phyloP scores from a whole-genome alignment of 2,888 invertebrate species.

The Cerceris rybyensis region DNA sequence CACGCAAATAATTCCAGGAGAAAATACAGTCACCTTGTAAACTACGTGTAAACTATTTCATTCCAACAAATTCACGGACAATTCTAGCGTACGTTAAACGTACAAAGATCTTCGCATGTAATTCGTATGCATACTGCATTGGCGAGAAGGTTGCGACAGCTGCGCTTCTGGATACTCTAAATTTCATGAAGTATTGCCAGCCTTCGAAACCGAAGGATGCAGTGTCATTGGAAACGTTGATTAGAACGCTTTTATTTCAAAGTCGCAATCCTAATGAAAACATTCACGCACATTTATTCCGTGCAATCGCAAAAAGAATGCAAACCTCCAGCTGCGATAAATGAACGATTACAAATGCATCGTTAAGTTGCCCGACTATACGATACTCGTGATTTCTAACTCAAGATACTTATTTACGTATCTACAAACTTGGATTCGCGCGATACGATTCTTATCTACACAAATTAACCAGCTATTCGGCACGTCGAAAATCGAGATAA shows the following conservation, averaged over 20 bases:
- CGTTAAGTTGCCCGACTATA: not conserved
- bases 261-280: slow-evolving; percentile 25
- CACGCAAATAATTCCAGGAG: not conserved
- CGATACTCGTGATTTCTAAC: not conserved
- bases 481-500: not conserved
- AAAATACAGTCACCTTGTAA: too few species aligned
- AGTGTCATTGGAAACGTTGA: slow-evolving; percentile 14
- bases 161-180: slow-evolving; percentile 14
- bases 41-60: too few species aligned
- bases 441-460: not conserved
- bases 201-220: slow-evolving; percentile 46
- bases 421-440: not conserved
- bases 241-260: slow-evolving; percentile 26
- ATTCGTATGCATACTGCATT: slow-evolving; percentile 9
- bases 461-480: not conserved
- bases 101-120: not conserved
- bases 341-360: not conserved
- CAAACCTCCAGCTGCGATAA: slow-evolving; percentile 1
- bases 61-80: not conserved
- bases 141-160: slow-evolving; percentile 7
- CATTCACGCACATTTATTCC: slow-evolving; percentile 5
- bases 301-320: not conserved
- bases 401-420: not conserved
- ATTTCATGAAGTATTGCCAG: slow-evolving; percentile 34
- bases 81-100: not conserved